Evolutionary conservation across 2,888 invertebrate genomes (phyloP), one percentile per base, ranked within the genome.

Genomic region (Podotricha telesiphe): DNA sequence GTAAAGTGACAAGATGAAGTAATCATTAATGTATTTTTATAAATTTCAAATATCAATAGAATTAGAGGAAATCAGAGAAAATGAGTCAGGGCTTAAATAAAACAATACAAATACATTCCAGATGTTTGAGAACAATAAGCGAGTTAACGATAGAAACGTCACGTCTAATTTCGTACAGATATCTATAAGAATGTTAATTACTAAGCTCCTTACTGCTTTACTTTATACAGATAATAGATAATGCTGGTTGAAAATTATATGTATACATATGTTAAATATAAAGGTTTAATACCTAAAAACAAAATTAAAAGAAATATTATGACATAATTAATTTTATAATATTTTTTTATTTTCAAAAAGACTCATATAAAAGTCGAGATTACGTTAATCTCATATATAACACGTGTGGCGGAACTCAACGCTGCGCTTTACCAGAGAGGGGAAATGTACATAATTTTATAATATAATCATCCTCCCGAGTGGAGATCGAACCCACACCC

Each of bases 131-230:
- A 40, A 72, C 70, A 73, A 72, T 68, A 58, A 63, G 65, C 65
- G 64, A 64, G 58, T 65, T 71, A 71, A 53, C 67, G 65, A 70
- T 69, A 66, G 69, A 65, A 71, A 59, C 63, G 71, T 71, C 66
- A 71, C 58, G 48, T 67, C 64, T 69, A 69, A 71, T 69, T 64
- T 63, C 59, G 68, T 68, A 59, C 59, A 66, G 64, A 71, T 78
- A 75, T 75, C 76, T 78, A 80, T 82, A 82, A 85, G 88, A 90
- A 91, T 90, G 90, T 89, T 91, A 89, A 90, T 90, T 86, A 83
- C 86, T 70, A 76, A 86, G 84, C 83, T 83, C 82, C 82, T 88
- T 86, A 85, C 69, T 67, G 72, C 63, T 71, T 71, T 45, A 59
- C 22, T 45, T 59, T 59, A 74, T 75, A 74, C 59, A 68, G 71